Evolutionary conservation across 1,140 invertebrate species (phyloP), one percentile per base, ranked within the genome.

Genomic region (Thaumetopoea pityocampa): DNA sequence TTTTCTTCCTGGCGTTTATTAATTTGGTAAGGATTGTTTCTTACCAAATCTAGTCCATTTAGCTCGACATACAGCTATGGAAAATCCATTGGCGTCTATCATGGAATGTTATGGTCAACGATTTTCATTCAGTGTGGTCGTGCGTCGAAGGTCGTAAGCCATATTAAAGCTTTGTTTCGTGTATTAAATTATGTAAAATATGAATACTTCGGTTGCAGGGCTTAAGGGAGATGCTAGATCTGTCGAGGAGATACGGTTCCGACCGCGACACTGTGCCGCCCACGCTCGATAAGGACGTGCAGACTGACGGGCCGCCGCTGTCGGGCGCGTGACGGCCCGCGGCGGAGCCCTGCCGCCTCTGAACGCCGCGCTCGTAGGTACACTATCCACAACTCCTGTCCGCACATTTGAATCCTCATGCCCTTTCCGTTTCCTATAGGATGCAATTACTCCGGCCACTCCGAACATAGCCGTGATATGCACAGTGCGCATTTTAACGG

Each of bases 211-310:
- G 6, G 17, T 58, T 66, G 16, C 79, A 93, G 88, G 90, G 90
- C 18, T 71, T 93, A 42, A 82, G 91, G 36, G 91, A 93, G 74
- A 84, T 93, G 60, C 60, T 93, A 34, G 88, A 90, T 67, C 89
- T 93, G 17, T 91, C 91, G 4, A 85, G 86, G 44, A 88, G 89
- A 67, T 89, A 87, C 51, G 91, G 91, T 1, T 90, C 90, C 6
- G 80, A 85, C 28, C 63, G 78, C 26, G 60, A 73, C 2, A 55
- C 53, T 2, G 60, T 55, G 12, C 74, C 72, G 10, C 70, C 77
- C 2, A 88, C 76, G 3, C 87, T 89, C 52, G 90, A 91, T 57
- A 90, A 90, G 65, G 87, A 86, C 26, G 87, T 90, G 17, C 89
- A 91, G 82, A 91, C 89, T 18, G 90, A 91, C 18, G 74, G 68